phyloP scores from a whole-genome alignment of 2,113 vertebrate species.

The Campylomormyrus numenius region DNA sequence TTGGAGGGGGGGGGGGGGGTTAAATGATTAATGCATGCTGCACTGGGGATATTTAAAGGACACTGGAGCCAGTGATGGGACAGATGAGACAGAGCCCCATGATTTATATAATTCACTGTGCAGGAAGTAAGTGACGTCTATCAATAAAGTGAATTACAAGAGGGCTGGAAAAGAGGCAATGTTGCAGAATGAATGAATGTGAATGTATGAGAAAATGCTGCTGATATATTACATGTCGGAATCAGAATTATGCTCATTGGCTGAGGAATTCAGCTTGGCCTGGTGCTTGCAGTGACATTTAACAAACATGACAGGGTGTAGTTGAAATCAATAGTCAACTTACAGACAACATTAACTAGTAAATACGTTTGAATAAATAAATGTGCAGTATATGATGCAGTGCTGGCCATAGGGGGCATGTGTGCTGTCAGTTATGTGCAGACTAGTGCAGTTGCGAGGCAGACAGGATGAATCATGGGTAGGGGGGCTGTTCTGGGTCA shows the following conservation, averaged over 20 bases:
- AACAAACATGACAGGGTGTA: background rate
- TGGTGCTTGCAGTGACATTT: background rate
- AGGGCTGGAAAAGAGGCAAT: background rate
- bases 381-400: background rate
- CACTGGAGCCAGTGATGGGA: conserved; percentile 20
- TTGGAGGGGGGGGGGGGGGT: conserved; percentile 9
- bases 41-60: conserved; percentile 34
- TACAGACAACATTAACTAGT: background rate
- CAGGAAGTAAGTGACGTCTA: conserved; percentile 17
- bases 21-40: conserved; percentile 34
- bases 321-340: background rate
- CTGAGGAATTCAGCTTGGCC: background rate
- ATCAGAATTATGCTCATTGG: background rate
- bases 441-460: background rate
- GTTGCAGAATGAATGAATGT: background rate
- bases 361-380: background rate
- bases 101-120: conserved; percentile 22
- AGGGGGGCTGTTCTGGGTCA: background rate
- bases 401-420: background rate
- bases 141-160: conserved; percentile 12
- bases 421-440: background rate
- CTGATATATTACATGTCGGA: background rate
- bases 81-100: background rate
- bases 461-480: background rate
- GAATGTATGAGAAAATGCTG: background rate